Evolutionary conservation across 2,888 invertebrate genomes (phyloP), one percentile per base, ranked within the genome.

Genomic region (Microchrysa polita): DNA sequence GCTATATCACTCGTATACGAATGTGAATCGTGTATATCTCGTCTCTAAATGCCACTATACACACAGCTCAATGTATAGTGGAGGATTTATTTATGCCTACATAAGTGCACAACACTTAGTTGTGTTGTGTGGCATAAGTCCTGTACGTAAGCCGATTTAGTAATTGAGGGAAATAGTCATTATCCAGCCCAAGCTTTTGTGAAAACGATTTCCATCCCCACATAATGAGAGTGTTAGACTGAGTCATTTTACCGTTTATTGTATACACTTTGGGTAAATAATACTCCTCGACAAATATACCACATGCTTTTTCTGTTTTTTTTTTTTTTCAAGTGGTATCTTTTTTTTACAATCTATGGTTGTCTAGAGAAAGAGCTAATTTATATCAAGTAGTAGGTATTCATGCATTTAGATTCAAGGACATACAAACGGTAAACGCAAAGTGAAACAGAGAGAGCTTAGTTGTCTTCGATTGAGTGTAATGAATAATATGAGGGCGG

Each of bases 151-250:
- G 34, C 61, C 40, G 61, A 61, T 61, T 61, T 61, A 23, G 61
- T 23, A 61, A 61, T 61, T 61, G 61, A 61, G 40, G 27, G 40
- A 61, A 23, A 61, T 9, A 27, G 61, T 61, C 61, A 61, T 61
- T 61, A 61, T 61, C 61, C 61, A 40, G 61, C 61, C 61, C 40
- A 40, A 61, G 61, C 40, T 61, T 42, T 27, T 40, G 40, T 40
- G n/a, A 18, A 61, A 61, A 61, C 61, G 61, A 61, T 61, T 61
- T 42, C n/a, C 27, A n/a, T n/a, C n/a, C n/a, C n/a, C 61, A 61
- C 40, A 34, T 61, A 61, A 61, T 61, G 61, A 61, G 27, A 34
- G 61, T 34, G 40, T 61, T n/a, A 61, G 27, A 61, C 40, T n/a
- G 14, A 34, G 14, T 61, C 27, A 22, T n/a, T 48, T 48, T 48